Base-by-base conservation (phyloP, 2,888 invertebrate species). In the Dynastes grantii region DNA sequence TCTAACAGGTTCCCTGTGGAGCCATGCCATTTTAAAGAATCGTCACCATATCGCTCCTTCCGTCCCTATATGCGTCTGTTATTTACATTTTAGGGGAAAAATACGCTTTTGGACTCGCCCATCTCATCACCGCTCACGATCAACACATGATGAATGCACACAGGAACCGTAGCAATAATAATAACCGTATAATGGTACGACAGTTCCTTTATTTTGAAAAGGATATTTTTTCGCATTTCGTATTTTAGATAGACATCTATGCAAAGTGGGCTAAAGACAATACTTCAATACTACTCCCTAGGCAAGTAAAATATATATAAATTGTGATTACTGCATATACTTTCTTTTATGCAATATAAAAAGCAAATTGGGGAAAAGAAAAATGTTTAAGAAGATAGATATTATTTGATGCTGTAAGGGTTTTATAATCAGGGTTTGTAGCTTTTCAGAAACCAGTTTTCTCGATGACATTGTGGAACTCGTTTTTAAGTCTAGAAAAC, bases 1-100 rank as follows among this genome's bases (percentile, higher is more conserved):
- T 81, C 81, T 80, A 81, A 83, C 83, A 83, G 81, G 82, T 81
- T 83, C 81, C 83, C 80, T 80, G 81, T 80, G 83, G 82, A 81
- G 79, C 79, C 78, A 80, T 81, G 81, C 80, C 82, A 82, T 83
- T 83, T 75, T 83, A 82, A 81, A 78, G 80, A 83, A 83, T 81
- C 81, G 80, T 80, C 79, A 77, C 80, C 81, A 79, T 80, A 81
- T 81, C 79, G 81, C 81, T 58, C 73, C 32, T 58, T 61, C 27
- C 58, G 27, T 9, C 29, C 27, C 37, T 75, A 45, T 61, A 49
- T 13, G 61, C 22, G 61, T 75, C 61, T 61, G 61, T 61, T 75
- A 61, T 75, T 45, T 75, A 22, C 27, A 58, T 61, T 61, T 61
- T 75, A 9, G 37, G 55, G 40, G 49, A 45, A 63, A 61, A 45